Evolutionary conservation across 1,140 invertebrate species (phyloP).

Genomic region (Lethocerus indicus): DNA sequence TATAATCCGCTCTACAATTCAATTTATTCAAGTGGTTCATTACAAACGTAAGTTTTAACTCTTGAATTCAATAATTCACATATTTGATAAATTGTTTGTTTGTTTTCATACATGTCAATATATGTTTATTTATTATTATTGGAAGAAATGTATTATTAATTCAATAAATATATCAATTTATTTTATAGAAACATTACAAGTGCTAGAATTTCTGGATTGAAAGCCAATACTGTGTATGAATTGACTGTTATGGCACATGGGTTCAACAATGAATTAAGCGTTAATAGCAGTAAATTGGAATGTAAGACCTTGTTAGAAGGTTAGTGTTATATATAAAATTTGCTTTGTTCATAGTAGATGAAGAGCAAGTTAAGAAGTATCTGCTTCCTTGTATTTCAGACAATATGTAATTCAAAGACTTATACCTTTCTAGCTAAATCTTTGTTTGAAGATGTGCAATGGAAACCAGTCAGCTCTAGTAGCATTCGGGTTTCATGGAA

Average conservation of each 20-base stretch:
- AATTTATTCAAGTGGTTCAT: background rate
- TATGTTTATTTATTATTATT: background rate
- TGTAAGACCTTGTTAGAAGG: slow-evolving; percentile 34
- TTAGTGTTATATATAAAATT: slow-evolving; percentile 18
- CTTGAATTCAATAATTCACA: background rate
- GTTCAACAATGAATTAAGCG: slow-evolving; percentile 23
- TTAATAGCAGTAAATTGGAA: slow-evolving; percentile 31
- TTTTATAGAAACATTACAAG: slow-evolving; percentile 25
- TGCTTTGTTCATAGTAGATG: background rate
- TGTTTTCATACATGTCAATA: background rate
- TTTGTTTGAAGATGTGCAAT: slow-evolving; percentile 30
- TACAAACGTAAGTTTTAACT: background rate
- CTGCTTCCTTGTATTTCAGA: background rate
- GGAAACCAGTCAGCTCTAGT: slow-evolving; percentile 27
- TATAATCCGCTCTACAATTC: background rate
- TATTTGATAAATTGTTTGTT: background rate
- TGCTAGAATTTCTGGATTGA: slow-evolving; percentile 30
- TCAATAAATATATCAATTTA: slow-evolving; percentile 11
- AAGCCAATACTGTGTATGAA: slow-evolving; percentile 38
- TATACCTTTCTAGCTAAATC: slow-evolving; percentile 27
- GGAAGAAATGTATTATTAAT: background rate
- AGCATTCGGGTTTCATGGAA: slow-evolving; percentile 31
- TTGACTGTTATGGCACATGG: slow-evolving; percentile 34
- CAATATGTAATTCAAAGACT: background rate
- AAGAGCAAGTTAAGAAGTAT: background rate